Evolutionary conservation across 1,140 invertebrate species (phyloP), one percentile per base, ranked within the genome.

Genomic region (Forficula auricularia): DNA sequence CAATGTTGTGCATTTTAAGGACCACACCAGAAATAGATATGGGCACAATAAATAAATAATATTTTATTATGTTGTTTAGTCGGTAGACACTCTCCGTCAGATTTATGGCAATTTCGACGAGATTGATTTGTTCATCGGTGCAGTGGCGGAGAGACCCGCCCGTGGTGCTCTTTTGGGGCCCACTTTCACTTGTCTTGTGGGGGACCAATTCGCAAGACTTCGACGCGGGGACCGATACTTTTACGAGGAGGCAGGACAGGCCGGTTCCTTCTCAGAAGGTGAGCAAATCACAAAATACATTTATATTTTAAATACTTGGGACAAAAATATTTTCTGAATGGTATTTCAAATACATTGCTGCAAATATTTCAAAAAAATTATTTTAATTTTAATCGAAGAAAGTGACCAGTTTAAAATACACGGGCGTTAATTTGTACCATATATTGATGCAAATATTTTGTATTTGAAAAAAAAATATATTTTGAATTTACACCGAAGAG

Each of bases 71-170:
- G 10, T 27, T 27, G 22, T 27, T 6, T 27, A 27, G 22, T 27
- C 22, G 10, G 22, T 27, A 10, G 22, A 27, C 10, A 6, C 22
- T 38, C 45, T 68, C 19, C 47, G 51, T 19, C 41, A 39, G 3
- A 34, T 70, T 3, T 74, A 73, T 51, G 36, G 48, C 12, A 51
- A 59, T 41, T 68, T 75, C 0, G 63, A 77, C 39, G 78, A 80
- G 47, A 65, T 78, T 6, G 77, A 80, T 54, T 53, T 79, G 6
- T 74, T 73, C 49, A 60, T 71, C n/a, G 73, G 67, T 9, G 70
- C 63, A 3, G 57, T 75, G 8, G 57, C 72, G 2, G 77, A 79
- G 52, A 55, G 48, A 15, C 57, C 65, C 6, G 42, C 63, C 13
- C 44, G 54, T 2, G 68, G 65, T 32, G 67, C 67, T 8, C 47